Evolutionary conservation across 1,140 invertebrate species (phyloP).

Genomic region (Phymorhynchus buccinoides): DNA sequence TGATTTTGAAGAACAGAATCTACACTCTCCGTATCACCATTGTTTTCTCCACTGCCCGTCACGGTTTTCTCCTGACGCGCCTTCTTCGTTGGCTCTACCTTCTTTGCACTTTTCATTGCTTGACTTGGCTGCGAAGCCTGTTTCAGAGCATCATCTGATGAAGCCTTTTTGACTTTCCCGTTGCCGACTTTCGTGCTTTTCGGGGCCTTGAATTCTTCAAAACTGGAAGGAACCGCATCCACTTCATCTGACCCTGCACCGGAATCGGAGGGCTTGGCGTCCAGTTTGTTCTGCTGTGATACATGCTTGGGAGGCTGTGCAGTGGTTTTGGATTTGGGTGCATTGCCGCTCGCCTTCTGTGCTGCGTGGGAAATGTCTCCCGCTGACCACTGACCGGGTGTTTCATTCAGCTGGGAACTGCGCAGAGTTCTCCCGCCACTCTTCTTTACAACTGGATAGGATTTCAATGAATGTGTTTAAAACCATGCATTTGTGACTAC

Average conservation of each 20-base stretch:
- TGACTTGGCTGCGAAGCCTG: background rate
- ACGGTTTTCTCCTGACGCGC: background rate
- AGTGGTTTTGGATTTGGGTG: background rate
- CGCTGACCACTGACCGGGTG: background rate
- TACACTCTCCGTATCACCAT: background rate
- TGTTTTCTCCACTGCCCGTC: background rate
- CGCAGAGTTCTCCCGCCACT: background rate
- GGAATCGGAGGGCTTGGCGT: background rate
- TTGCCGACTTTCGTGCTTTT: background rate
- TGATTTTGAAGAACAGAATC: background rate
- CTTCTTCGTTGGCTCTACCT: background rate
- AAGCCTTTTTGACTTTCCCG: background rate
- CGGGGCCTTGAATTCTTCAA: slow-evolving; percentile 27
- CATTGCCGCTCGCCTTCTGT: background rate
- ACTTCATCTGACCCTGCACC: background rate
- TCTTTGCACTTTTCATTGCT: background rate
- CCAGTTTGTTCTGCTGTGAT: background rate
- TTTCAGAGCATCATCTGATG: background rate
- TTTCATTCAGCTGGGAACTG: background rate
- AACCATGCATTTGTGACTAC: too few relatives aligned
- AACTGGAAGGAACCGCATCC: slow-evolving; percentile 20
- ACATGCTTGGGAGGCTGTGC: background rate
- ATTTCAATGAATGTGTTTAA: too few relatives aligned
- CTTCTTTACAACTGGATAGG: background rate
- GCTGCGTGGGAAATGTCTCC: background rate